Evolutionary conservation across 2,888 invertebrate species (phyloP), one percentile per base, ranked within the genome.

Genomic region (Mystacides longicornis): DNA sequence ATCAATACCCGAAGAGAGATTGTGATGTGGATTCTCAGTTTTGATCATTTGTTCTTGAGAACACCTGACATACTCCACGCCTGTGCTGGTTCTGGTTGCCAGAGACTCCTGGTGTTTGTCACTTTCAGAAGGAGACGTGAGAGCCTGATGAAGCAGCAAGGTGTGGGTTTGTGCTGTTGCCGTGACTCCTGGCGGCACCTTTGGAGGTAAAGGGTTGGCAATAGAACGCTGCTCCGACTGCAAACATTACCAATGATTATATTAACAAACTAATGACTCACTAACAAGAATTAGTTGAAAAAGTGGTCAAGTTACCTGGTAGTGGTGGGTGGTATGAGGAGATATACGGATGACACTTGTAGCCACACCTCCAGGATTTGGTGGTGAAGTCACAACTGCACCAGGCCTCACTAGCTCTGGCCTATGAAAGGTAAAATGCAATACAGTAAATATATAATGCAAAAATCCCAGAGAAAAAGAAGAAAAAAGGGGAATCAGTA

Each of bases 301-400:
- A 37, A 14, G 3, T 14, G 14, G 14, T n/a, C 5, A 48, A 52
- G 47, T 23, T 68, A 76, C 77, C 72, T 74, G 77, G 58, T 75
- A 75, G 56, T 74, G 75, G 62, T 76, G 77, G 9, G 60, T 58
- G 9, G 60, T 51, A 23, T 62, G 62, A 48, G 90, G 90, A 1
- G 91, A 91, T 65, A 90, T 86, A 67, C 91, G 76, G 66, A 92
- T 92, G 33, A 91, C 91, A 72, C 90, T 89, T 23, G 89, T 87
- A 46, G 83, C 82, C 27, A 80, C 79, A 57, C 82, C 74, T 11
- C 76, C 71, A 57, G 67, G 21, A 67, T 66, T 58, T 76, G 58
- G 69, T 74, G 67, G 66, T 75, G 64, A 56, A 50, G 68, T 65
- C 45, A 65, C 64, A 70, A 65, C 72, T 65, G 77, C 71, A 22